phyloP scores from a whole-genome alignment of 2,113 vertebrate species.

The Macrotus californicus region DNA sequence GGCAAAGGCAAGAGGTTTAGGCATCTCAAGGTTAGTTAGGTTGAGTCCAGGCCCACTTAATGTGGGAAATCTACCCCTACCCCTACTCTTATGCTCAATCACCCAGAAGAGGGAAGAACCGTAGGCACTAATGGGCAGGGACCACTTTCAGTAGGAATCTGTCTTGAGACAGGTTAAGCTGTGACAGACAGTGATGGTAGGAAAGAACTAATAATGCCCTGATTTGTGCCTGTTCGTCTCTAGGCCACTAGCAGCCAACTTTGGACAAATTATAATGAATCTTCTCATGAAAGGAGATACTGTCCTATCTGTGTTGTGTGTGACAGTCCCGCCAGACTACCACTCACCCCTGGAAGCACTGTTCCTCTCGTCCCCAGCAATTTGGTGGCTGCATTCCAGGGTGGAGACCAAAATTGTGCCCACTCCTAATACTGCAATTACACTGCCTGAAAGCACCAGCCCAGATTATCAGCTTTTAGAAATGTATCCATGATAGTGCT shows the following conservation, averaged over 20 bases:
- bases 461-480: background rate
- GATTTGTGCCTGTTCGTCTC: background rate
- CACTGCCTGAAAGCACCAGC: background rate
- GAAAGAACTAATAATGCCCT: background rate
- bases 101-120: background rate
- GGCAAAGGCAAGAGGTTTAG: background rate
- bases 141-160: background rate
- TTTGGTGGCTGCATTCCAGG: background rate
- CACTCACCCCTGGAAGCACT: background rate
- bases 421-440: background rate
- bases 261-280: background rate
- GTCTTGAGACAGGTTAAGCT: background rate
- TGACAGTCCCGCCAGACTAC: background rate
- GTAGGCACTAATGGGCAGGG: background rate
- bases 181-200: background rate
- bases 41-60: background rate
- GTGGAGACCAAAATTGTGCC: background rate
- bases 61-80: background rate
- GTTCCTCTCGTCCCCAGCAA: background rate
- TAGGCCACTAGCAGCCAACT: background rate
- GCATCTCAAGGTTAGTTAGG: background rate
- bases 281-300: background rate
- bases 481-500: background rate
- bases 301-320: accelerated
- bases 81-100: background rate